Percentiles rank a stretch among this genome's conserved stretches.
Evolutionary conservation across 2,113 vertebrate genomes (phyloP).

Genomic region (Tragelaphus scriptus): DNA sequence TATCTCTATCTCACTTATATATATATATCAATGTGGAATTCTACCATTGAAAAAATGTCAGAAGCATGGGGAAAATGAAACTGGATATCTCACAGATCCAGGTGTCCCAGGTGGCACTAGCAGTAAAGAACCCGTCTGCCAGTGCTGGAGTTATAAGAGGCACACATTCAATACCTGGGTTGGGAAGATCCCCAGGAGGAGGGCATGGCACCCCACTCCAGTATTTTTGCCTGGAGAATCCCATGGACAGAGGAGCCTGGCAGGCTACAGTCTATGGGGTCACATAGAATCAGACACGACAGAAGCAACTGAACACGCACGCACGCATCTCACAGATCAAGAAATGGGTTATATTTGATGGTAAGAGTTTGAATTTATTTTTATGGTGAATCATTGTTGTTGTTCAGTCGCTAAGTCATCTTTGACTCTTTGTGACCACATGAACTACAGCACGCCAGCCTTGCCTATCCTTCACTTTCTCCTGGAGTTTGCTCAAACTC

Average conservation of each 20-base stretch:
- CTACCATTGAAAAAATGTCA: not conserved
- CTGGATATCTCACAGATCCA: not conserved
- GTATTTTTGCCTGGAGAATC: not conserved
- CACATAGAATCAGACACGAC: not conserved
- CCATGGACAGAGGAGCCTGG: not conserved
- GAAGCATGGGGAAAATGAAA: not conserved
- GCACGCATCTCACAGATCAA: not conserved
- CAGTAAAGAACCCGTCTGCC: not conserved
- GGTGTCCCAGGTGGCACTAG: not conserved
- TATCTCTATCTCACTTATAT: not conserved
- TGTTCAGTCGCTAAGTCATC: not conserved
- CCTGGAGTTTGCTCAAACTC: not conserved
- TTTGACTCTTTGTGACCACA: not conserved
- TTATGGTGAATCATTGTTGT: not conserved
- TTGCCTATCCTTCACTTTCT: not conserved
- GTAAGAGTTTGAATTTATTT: not conserved
- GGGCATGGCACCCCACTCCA: not conserved
- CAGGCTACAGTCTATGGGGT: not conserved
- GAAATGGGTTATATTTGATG: not conserved
- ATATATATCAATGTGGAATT: not conserved
- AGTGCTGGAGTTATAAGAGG: not conserved
- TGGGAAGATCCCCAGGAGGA: not conserved
- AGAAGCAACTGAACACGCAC: not conserved
- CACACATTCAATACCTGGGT: not conserved
- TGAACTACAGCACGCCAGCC: not conserved